Base-by-base conservation (phyloP, 2,888 invertebrate genomes). In the Drosophila nr. fundita region DNA sequence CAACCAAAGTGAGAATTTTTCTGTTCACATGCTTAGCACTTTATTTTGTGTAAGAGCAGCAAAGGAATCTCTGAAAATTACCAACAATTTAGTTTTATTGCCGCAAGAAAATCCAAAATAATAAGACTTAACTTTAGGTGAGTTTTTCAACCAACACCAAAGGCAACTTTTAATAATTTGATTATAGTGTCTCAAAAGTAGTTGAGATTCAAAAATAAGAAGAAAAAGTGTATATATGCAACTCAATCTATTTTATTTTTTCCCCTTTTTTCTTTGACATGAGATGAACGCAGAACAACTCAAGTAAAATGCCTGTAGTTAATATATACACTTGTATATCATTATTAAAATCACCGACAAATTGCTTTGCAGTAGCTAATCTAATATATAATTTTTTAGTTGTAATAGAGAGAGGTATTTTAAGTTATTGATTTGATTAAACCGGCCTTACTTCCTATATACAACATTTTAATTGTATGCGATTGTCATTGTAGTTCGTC, bases 21-120 rank as follows among this genome's bases (percentile, higher is more conserved):
- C 55, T 15, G 45, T 62, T 62, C 42, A 34, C 32, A 48, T 45
- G 15, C 32, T 4, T 13, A 27, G 13, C 54, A 38, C 15, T 32
- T 18, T 27, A 11, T 15, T 32, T 32, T 53, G 32, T 45, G 32
- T 27, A 24, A 34, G 18, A 24, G 10, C 21, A 42, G 15, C 30
- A 29, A 29, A 1, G 29, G 42, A 15, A 18, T 40, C 27, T 55
- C 29, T 40, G 18, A 50, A 50, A n/a, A 24, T 50, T n/a, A 30
- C 50, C 49, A 29, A 10, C 27, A 29, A 18, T 27, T 49, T 49
- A 18, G 8, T 24, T 45, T 15, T 21, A 42, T 42, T 42, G 42
- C 42, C 42, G 21, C 45, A 27, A 24, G 24, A 24, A 24, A 45
- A 24, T 45, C 8, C 8, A 45, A 24, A 24, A 45, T 27, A 24